Evolutionary conservation across 2,888 invertebrate genomes (phyloP).

Genomic region (Drosophila borborema): DNA sequence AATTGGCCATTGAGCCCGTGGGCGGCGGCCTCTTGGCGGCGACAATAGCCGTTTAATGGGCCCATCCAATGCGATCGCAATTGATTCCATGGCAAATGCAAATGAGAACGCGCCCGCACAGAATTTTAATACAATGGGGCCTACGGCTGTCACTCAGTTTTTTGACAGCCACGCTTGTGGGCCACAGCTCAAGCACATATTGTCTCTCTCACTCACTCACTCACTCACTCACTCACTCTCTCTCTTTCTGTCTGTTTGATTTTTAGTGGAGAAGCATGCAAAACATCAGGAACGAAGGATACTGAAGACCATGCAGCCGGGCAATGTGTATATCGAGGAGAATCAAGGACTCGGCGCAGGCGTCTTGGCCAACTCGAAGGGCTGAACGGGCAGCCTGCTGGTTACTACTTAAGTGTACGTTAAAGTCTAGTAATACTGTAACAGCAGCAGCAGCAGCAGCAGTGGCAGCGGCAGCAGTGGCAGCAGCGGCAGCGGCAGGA

Average conservation of each 20-base stretch:
- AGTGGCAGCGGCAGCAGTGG: slow-evolving; percentile 17
- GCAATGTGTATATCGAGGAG: slow-evolving; percentile 85
- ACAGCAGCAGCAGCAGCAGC: slow-evolving; percentile 19
- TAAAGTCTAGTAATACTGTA: slow-evolving; percentile 14
- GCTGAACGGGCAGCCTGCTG: slow-evolving; percentile 60
- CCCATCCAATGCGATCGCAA: slow-evolving; percentile 65
- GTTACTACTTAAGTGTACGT: slow-evolving; percentile 56
- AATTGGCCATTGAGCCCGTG: slow-evolving; percentile 60
- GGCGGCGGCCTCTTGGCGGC: slow-evolving; percentile 59
- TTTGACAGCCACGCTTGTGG: slow-evolving; percentile 65
- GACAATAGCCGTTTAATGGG: slow-evolving; percentile 72
- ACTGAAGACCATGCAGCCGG: slow-evolving; percentile 82
- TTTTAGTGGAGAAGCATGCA: slow-evolving; percentile 71
- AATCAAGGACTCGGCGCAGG: slow-evolving; percentile 64
- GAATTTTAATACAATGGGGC: slow-evolving; percentile 49
- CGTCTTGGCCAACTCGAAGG: slow-evolving; percentile 67
- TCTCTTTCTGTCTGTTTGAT: background rate
- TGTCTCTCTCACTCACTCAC: background rate
- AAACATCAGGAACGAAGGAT: slow-evolving; percentile 83
- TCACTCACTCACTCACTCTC: background rate
- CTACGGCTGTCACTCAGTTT: slow-evolving; percentile 52
- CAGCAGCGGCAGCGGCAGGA: slow-evolving; percentile 38
- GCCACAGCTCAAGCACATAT: slow-evolving; percentile 38
- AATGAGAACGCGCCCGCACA: slow-evolving; percentile 55
- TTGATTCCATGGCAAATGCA: slow-evolving; percentile 62